Evolutionary conservation across 92 coral and sea anemone species (phyloP), one percentile per base, ranked within the genome.

Genomic region (Blastomussa wellsi): DNA sequence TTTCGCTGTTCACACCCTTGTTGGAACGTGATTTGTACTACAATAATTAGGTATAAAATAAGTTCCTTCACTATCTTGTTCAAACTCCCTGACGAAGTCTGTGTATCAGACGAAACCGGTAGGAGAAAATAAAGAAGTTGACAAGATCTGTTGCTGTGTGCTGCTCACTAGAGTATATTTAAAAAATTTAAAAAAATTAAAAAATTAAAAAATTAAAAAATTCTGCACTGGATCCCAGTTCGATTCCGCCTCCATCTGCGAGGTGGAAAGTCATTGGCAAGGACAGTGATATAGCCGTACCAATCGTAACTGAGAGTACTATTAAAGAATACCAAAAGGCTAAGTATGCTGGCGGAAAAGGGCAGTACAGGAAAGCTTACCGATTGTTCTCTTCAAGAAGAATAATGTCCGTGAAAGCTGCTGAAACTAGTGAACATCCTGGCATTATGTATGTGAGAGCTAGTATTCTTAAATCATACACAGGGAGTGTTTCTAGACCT

Each of bases 301-400:
- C 90, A 26, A 60, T 81, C 20, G 70, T 87, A 5, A 88, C 88
- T n/a, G 84, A 88, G 29, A 69, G 71, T 49, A 74, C 88, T 29
- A 74, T 82, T 60, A 42, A 74, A 52, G 82, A 67, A 36, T 81
- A 75, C 55, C 86, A 81, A 81, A 88, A 82, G 53, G 88, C 91
- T 2, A 88, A 88, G 76, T 88, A 72, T 53, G 82, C 85, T 59
- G 88, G 85, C 22, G 84, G 88, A 31, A 88, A 78, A 78, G 91
- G 85, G 55, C 84, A 82, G 71, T 83, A 82, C 76, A 78, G 88
- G 59, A 88, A 89, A 74, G 88, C 88, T 47, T 35, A 79, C 82
- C 71, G 74, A 76, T 3, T 84, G 52, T 85, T 89, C 70, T 80
- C 86, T 67, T 84, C 86, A 37, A 76, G 89, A 80, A 75, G 83